These are phyloP conservation scores for Andrena minutula DNA, from an alignment of 2,888 invertebrate genomes.

Conservation along the genomic window DNA sequence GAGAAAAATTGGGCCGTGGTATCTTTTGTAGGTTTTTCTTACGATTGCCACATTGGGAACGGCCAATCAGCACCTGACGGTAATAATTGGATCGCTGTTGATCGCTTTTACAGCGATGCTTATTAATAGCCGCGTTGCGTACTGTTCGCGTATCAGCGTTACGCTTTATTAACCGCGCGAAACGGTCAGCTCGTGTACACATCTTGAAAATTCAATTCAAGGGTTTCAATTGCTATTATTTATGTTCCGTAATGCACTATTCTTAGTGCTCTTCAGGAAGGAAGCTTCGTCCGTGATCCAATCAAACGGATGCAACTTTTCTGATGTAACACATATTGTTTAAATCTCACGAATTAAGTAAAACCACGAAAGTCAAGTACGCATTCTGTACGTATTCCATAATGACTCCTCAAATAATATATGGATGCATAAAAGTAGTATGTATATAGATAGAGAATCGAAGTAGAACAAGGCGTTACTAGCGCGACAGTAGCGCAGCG, in stretches of 20 bases:
- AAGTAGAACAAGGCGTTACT: background rate
- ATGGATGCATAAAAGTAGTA: too few relatives aligned
- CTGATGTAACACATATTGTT: background rate
- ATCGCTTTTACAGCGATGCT: constrained; percentile 60
- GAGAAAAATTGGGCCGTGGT: constrained; percentile 71
- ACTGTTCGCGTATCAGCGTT: constrained; percentile 37
- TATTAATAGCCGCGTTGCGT: constrained; percentile 76
- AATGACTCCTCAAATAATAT: background rate
- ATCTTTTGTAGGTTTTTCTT: constrained; percentile 75
- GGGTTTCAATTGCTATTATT: background rate
- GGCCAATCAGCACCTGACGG: constrained; percentile 77
- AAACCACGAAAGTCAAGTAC: background rate
- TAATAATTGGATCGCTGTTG: constrained; percentile 79
- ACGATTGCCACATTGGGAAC: constrained; percentile 73
- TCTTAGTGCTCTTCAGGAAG: too few relatives aligned
- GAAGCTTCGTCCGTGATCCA: background rate
- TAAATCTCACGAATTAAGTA: background rate
- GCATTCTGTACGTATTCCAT: background rate
- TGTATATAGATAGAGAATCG: background rate
- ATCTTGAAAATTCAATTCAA: background rate
- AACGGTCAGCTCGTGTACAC: background rate
- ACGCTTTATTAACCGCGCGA: constrained; percentile 42
- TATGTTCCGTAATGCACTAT: background rate
- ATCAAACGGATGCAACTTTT: background rate
- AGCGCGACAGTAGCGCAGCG: background rate